Evolutionary conservation across 2,113 vertebrate genomes (phyloP), one percentile per base, ranked within the genome.

Genomic region (Sisor rabdophorus): DNA sequence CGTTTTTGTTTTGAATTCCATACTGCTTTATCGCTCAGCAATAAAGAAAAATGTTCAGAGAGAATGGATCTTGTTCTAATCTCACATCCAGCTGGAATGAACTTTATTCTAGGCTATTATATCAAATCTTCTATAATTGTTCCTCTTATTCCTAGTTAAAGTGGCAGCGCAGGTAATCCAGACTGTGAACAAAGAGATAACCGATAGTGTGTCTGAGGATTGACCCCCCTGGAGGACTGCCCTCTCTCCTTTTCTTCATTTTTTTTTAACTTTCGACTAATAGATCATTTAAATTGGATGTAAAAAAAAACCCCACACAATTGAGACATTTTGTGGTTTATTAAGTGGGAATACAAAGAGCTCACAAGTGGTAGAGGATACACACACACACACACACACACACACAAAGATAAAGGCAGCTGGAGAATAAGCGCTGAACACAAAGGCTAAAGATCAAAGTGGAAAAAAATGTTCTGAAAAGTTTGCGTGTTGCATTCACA

Each of bases 131-230:
- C 50, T 68, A 26, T 2, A 50, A 50, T 68, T 28, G 26, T 4
- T 68, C 22, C 0, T 19, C 44, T 24, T n/a, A 7, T 47, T 6
- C 24, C 40, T 16, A 16, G n/a, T 48, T 67, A 12, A 68, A 50
- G 30, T 24, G 32, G 28, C 70, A 56, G 24, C 61, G 63, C 44
- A 48, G 19, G 36, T 56, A 58, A 75, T 40, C n/a, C 36, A 50
- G 44, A 40, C n/a, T 53, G 73, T 75, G 50, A 58, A 71, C 75
- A 75, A 72, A 53, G 70, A 65, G 76, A 78, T 78, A 58, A 78
- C 78, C 78, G 80, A 26, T 44, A 16, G 47, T 65, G 17, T 47
- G 69, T 75, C 53, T 64, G 50, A 75, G 71, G 26, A 54, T 53
- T 73, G 55, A 81, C n/a, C n/a, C n/a, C n/a, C n/a, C n/a, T 36